Conservation (phyloP, 1,140 invertebrate genomes). For the Parasteatoda tepidariorum region DNA sequence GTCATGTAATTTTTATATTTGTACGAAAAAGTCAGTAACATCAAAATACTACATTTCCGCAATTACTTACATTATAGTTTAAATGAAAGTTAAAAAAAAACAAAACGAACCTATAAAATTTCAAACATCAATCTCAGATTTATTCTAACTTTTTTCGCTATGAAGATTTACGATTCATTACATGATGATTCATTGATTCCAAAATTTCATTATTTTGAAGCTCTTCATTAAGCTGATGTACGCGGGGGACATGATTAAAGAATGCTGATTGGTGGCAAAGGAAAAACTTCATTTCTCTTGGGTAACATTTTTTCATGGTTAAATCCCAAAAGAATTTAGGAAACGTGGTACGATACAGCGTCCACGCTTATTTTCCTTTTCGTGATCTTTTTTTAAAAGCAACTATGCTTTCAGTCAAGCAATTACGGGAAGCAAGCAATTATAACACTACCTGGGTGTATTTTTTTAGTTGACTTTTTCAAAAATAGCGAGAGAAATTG, state of each 20-base stretch:
- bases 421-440: slow-evolving; percentile 27
- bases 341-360: slow-evolving; percentile 18
- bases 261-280: slow-evolving; percentile 7
- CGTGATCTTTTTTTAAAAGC: slow-evolving; percentile 6
- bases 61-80: too few species aligned
- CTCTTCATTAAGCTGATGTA: slow-evolving; percentile 43
- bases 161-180: too few species aligned
- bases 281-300: background rate
- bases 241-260: slow-evolving; percentile 20
- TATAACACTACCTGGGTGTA: slow-evolving; percentile 4
- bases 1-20: too few species aligned
- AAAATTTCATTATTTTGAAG: slow-evolving; percentile 1
- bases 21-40: too few species aligned
- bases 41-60: too few species aligned
- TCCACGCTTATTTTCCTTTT: slow-evolving; percentile 3
- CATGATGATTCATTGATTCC: background rate
- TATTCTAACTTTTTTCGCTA: too few species aligned
- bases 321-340: background rate
- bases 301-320: background rate
- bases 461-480: slow-evolving; percentile 37
- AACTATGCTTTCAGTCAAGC: slow-evolving; percentile 10
- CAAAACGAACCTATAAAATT: too few species aligned
- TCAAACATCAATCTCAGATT: too few species aligned
- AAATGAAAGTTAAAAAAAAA: too few species aligned
- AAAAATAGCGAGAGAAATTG: too few species aligned